Percentiles rank a stretch among this genome's conserved stretches.
phyloP scores from a whole-genome alignment of 1,140 invertebrate species.

The Lepidostoma basale region DNA sequence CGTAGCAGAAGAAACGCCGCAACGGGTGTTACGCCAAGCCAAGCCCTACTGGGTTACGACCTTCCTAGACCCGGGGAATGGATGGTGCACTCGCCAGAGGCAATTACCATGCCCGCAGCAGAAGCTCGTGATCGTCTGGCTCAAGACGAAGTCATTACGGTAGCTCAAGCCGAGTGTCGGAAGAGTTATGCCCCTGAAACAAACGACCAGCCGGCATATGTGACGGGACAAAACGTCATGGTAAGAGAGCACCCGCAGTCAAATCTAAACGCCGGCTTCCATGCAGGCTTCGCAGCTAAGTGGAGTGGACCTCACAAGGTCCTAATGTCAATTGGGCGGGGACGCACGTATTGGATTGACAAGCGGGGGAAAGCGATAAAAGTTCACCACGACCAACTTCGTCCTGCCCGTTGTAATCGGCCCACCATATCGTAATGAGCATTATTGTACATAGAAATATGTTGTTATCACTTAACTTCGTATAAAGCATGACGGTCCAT shows the following conservation, averaged over 20 bases:
- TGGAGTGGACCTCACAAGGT: not conserved
- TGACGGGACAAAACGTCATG: not conserved
- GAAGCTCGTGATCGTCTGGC: not conserved
- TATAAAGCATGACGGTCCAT: too few relatives aligned
- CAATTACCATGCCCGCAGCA: not conserved
- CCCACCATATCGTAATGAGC: too few relatives aligned
- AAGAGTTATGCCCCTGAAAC: not conserved
- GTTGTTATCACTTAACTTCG: too few relatives aligned
- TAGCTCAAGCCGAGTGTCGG: not conserved
- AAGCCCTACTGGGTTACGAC: constrained; percentile 3
- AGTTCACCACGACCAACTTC: not conserved
- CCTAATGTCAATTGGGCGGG: not conserved
- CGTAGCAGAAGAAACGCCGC: constrained; percentile 2
- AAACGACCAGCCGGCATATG: not conserved
- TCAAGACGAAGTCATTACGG: not conserved
- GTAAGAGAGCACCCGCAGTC: not conserved
- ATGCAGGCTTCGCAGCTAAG: not conserved
- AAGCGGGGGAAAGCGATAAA: not conserved
- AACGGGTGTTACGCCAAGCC: not conserved
- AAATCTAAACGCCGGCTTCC: not conserved
- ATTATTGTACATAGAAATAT: too few relatives aligned
- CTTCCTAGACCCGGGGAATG: not conserved
- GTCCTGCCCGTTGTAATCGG: too few relatives aligned
- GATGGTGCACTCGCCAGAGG: not conserved
- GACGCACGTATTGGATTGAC: not conserved